phyloP scores from a whole-genome alignment of 2,113 vertebrate genomes.

The Columba livia region DNA sequence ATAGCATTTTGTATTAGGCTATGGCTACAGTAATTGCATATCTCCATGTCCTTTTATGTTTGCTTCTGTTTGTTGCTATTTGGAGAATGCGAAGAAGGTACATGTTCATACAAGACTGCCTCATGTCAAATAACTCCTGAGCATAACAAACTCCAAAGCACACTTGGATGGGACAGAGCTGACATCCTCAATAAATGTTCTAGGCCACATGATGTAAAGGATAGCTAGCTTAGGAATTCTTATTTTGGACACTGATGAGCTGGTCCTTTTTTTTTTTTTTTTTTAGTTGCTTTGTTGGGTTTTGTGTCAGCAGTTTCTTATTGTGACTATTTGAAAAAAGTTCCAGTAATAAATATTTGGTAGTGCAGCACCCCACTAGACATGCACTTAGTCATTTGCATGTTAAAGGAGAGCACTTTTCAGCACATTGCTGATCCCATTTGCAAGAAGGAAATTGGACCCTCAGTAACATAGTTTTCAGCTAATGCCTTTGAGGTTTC shows the following conservation, averaged over 20 bases:
- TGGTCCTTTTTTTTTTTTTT: background rate
- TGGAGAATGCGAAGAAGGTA: background rate
- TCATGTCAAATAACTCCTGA: background rate
- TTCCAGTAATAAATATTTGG: background rate
- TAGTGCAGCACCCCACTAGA: background rate
- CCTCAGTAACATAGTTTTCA: background rate
- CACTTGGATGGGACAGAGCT: background rate
- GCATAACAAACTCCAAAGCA: background rate
- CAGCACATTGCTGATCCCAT: background rate
- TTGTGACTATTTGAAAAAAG: background rate
- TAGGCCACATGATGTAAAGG: background rate
- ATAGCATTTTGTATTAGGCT: background rate
- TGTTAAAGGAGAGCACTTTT: constrained; percentile 22
- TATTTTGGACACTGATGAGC: background rate
- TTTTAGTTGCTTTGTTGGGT: background rate
- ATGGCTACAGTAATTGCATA: background rate
- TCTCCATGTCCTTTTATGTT: background rate
- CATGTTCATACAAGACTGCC: background rate
- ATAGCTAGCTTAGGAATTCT: background rate
- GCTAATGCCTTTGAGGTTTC: background rate
- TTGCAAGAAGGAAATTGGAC: constrained; percentile 4
- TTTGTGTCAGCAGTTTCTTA: background rate
- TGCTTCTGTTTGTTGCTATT: background rate
- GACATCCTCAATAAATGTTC: background rate
- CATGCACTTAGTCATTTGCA: background rate